A percentile compares a stretch with the other conserved stretches of the same genome.
phyloP scores from a whole-genome alignment of 2,888 invertebrate genomes.

The Heteromyza rotundicornis region DNA sequence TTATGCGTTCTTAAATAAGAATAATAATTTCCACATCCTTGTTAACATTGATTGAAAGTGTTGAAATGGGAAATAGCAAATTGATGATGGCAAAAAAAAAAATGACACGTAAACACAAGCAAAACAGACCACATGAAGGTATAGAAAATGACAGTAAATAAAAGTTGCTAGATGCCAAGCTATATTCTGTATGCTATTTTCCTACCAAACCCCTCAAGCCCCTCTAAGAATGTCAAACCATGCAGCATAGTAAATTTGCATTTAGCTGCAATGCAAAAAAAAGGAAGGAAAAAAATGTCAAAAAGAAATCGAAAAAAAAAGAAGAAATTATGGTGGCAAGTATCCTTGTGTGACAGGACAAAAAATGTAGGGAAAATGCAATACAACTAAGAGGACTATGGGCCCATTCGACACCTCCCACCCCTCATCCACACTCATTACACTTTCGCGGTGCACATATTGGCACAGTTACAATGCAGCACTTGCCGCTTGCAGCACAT shows the following conservation, averaged over 20 bases:
- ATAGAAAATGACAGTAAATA: too few relatives aligned
- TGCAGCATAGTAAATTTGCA: slow-evolving; percentile 2
- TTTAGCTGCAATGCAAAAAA: background rate
- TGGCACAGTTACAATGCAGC: too few relatives aligned
- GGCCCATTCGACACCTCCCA: too few relatives aligned
- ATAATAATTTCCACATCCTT: slow-evolving; percentile 57
- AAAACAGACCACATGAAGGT: too few relatives aligned
- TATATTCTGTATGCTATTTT: too few relatives aligned
- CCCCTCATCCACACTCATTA: too few relatives aligned
- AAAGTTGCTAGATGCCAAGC: too few relatives aligned
- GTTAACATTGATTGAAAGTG: slow-evolving; percentile 49
- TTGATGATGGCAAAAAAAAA: background rate
- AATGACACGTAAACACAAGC: too few relatives aligned
- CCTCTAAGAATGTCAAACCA: background rate
- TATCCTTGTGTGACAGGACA: too few relatives aligned
- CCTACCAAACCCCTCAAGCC: background rate
- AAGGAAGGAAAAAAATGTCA: slow-evolving; percentile 3
- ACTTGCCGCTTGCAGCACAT: background rate
- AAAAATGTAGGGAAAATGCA: background rate
- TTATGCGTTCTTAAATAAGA: slow-evolving; percentile 56
- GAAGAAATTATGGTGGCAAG: slow-evolving; percentile 2
- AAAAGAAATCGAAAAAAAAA: background rate
- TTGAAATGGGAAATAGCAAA: slow-evolving; percentile 6
- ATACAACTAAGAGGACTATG: too few relatives aligned
- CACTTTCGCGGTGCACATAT: too few relatives aligned